phyloP scores from a whole-genome alignment of 2,797 vertebrate genomes.

The Phalanger gymnotis region DNA sequence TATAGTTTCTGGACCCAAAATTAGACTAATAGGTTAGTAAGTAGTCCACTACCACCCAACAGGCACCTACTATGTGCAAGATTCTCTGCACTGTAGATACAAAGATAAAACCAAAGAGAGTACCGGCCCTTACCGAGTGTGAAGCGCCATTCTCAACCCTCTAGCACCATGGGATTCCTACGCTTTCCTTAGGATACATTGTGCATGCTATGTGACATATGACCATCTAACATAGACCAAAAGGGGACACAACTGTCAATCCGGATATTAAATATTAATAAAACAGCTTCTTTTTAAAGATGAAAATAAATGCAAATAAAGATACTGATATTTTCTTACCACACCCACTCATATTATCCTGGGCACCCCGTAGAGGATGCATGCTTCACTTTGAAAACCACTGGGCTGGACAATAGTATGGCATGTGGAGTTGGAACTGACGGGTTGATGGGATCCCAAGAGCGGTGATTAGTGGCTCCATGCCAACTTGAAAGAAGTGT shows the following conservation, averaged over 20 bases:
- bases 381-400: background rate
- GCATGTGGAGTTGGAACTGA: background rate
- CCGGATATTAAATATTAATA: background rate
- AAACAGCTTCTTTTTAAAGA: background rate
- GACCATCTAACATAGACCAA: background rate
- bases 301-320: background rate
- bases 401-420: background rate
- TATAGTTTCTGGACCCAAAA: background rate
- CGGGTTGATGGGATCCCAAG: background rate
- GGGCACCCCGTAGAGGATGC: background rate
- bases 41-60: background rate
- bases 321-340: background rate
- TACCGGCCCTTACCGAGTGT: background rate
- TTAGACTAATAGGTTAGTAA: background rate
- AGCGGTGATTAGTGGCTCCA: background rate
- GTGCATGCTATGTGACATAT: background rate
- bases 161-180: background rate
- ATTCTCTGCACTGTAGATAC: background rate
- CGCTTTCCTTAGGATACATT: background rate
- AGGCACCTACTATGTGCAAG: background rate
- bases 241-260: background rate
- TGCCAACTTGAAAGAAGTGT: background rate
- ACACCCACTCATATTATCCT: background rate
- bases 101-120: background rate
- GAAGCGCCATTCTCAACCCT: background rate